Conservation (phyloP, 1,140 invertebrate species). For the Aradophagus sp. region DNA sequence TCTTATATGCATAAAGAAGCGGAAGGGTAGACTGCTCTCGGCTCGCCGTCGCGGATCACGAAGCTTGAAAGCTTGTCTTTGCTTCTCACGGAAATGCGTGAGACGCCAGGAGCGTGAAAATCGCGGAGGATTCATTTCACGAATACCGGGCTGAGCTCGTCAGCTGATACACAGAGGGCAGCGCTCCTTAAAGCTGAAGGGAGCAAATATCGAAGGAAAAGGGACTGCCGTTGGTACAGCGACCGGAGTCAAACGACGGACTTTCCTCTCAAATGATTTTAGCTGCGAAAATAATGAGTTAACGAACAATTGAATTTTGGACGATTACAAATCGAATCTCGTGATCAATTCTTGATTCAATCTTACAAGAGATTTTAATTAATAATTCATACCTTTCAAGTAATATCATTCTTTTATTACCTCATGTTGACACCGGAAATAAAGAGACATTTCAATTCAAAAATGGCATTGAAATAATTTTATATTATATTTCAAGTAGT, state of each 20-base stretch:
- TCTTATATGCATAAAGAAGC: slow-evolving; percentile 49
- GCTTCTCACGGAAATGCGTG: slow-evolving; percentile 29
- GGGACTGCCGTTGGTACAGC: slow-evolving; percentile 37
- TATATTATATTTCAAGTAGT: too few relatives aligned
- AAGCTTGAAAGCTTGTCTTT: slow-evolving; percentile 47
- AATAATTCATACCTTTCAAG: too few relatives aligned
- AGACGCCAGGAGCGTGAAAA: slow-evolving; percentile 37
- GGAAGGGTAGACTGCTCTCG: slow-evolving; percentile 33
- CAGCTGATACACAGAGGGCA: slow-evolving; percentile 55
- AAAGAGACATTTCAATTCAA: too few relatives aligned
- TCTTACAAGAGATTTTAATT: too few relatives aligned
- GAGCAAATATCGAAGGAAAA: slow-evolving; percentile 28
- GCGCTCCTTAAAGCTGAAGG: slow-evolving; percentile 60
- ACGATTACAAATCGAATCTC: too few relatives aligned
- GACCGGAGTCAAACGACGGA: slow-evolving; percentile 43
- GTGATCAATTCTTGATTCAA: too few relatives aligned
- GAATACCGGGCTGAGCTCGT: slow-evolving; percentile 25
- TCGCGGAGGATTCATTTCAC: slow-evolving; percentile 42
- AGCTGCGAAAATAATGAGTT: too few relatives aligned
- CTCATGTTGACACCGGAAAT: too few relatives aligned
- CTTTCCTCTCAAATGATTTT: too few relatives aligned
- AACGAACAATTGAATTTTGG: too few relatives aligned
- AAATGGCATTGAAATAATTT: too few relatives aligned
- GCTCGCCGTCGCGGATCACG: slow-evolving; percentile 36
- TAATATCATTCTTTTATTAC: too few relatives aligned